Percentiles rank a stretch among this genome's conserved stretches.
phyloP scores from a whole-genome alignment of 2,113 vertebrate genomes.

The Amblyornis subalaris region DNA sequence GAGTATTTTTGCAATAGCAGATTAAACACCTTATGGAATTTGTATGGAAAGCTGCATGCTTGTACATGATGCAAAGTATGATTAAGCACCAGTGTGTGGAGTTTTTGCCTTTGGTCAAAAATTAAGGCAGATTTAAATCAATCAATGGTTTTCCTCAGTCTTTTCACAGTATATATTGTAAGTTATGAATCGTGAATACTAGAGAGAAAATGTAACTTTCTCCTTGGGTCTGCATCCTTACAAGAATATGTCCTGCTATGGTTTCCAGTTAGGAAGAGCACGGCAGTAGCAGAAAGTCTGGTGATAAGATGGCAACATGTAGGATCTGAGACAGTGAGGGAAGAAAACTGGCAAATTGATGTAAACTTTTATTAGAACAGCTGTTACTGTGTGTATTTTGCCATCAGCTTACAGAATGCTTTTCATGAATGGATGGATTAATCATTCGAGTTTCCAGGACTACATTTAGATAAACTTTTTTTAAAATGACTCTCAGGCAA shows the following conservation, averaged over 20 bases:
- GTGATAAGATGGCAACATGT: neutral
- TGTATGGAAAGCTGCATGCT: constrained; percentile 47
- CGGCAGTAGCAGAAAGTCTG: neutral
- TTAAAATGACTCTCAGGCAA: neutral
- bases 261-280: neutral
- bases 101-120: constrained; percentile 47
- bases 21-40: constrained; percentile 64
- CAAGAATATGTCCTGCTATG: neutral
- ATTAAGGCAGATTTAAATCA: constrained; percentile 33
- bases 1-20: constrained; percentile 64
- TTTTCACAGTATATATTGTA: neutral
- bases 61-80: constrained; percentile 50
- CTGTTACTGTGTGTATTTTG: neutral
- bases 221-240: neutral
- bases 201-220: neutral
- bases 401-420: neutral
- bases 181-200: neutral
- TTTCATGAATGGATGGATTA: neutral
- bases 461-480: neutral
- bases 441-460: neutral
- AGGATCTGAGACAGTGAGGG: neutral
- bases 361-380: neutral
- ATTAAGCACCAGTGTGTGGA: constrained; percentile 36
- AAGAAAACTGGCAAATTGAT: neutral
- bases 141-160: constrained; percentile 11